Base-by-base conservation (phyloP, 2,888 invertebrate species). In the Idaea straminata region DNA sequence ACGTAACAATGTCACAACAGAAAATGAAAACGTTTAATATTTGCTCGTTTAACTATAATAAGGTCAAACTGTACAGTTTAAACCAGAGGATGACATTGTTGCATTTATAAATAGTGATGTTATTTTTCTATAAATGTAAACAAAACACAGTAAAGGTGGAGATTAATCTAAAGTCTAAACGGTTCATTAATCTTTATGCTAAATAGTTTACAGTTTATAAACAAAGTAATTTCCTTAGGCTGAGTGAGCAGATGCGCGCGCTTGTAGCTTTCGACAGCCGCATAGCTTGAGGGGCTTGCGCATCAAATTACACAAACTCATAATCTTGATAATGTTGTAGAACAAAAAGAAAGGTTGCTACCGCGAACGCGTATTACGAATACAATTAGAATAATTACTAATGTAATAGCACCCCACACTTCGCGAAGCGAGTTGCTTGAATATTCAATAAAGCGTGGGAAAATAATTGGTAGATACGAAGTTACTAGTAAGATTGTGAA, bases 381-480 rank as follows among this genome's bases (percentile, higher is more conserved):
- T 74, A 75, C 69, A 77, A 86, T 89, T 87, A 84, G 79, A 87
- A 87, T 88, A 88, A 87, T 86, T 80, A 85, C 80, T 79, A 78
- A 78, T 81, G 81, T 80, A 83, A 79, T 77, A 77, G 73, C 74
- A 78, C 73, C 73, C 66, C 66, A 69, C 76, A 76, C 78, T 79
- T 77, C 74, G 83, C 79, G 81, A 79, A 77, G 77, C 70, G 75
- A 73, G 79, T 77, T 77, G 76, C 69, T 77, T 84, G 85, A 85
- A 88, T 88, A 87, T 80, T 80, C 81, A 86, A 85, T 82, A 84
- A 74, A 63, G 74, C 82, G 86, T 87, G 87, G 77, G 88, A 89
- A 86, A 79, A 80, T 73, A 79, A 86, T 83, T 80, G 78, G 78
- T 83, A 84, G 69, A 80, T 76, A 74, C 69, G 65, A 74, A 65